Percentiles rank a stretch among this genome's conserved stretches.
phyloP scores from a whole-genome alignment of 2,797 vertebrate genomes.

The Poecilia velifera region DNA sequence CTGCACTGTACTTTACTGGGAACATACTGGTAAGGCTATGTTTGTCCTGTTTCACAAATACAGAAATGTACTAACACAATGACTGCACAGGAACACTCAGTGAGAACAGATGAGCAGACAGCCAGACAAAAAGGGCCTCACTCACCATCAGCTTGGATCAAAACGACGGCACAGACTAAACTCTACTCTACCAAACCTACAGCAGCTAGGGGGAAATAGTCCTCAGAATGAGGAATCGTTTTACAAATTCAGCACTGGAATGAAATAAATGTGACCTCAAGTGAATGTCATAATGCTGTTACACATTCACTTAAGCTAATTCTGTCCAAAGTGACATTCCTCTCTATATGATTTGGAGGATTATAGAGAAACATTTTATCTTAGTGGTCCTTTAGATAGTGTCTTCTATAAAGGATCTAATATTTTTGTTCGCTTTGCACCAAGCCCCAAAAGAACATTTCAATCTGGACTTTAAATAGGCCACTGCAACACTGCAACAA shows the following conservation, averaged over 20 bases:
- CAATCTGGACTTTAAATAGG: background rate
- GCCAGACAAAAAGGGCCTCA: slow-evolving; percentile 6
- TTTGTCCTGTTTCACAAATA: slow-evolving; percentile 50
- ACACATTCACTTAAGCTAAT: background rate
- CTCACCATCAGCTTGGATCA: slow-evolving; percentile 20
- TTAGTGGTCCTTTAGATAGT: background rate
- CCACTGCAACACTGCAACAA: background rate
- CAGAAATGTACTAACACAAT: slow-evolving; percentile 35
- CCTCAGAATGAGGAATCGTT: background rate
- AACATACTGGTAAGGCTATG: slow-evolving; percentile 51
- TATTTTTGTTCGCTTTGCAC: background rate
- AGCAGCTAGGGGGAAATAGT: background rate
- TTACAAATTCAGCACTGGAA: background rate
- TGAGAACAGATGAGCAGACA: slow-evolving; percentile 37
- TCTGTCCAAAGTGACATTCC: background rate
- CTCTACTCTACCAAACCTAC: background rate
- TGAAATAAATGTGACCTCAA: background rate
- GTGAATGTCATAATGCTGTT: background rate
- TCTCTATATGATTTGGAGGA: background rate
- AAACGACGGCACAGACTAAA: slow-evolving; percentile 30
- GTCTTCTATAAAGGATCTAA: background rate
- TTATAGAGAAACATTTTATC: background rate
- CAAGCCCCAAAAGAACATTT: background rate
- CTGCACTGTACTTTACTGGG: slow-evolving; percentile 43
- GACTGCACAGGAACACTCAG: slow-evolving; percentile 28